Evolutionary conservation across 1,140 invertebrate species (phyloP).

Genomic region (Yoshiicerus persimilis): DNA sequence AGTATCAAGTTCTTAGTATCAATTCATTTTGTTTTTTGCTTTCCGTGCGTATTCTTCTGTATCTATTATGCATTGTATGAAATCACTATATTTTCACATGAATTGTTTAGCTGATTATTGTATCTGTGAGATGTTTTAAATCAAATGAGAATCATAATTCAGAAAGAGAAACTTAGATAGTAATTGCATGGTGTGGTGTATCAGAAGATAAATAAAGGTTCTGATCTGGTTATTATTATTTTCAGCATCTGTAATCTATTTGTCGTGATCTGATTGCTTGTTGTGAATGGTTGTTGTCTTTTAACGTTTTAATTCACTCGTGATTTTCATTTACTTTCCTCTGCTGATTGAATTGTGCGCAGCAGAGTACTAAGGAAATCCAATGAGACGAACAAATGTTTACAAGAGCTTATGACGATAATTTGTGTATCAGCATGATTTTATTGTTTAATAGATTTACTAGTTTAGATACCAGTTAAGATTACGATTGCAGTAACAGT

Average conservation of each 20-base stretch:
- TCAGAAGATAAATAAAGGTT: background rate
- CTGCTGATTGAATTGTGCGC: background rate
- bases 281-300: background rate
- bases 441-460: background rate
- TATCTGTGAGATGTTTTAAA: background rate
- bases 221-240: background rate
- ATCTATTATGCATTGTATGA: background rate
- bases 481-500: background rate
- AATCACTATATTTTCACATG: background rate
- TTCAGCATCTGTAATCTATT: background rate
- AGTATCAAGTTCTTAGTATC: background rate
- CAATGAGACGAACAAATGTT: background rate
- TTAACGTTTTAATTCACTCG: background rate
- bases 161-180: background rate
- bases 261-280: slow-evolving; percentile 11
- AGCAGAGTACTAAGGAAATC: background rate
- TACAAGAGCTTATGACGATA: background rate
- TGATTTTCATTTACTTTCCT: background rate
- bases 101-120: background rate
- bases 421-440: background rate
- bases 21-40: too few species aligned
- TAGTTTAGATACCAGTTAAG: background rate
- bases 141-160: background rate
- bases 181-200: background rate
- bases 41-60: too few species aligned